phyloP scores from a whole-genome alignment of 30 jellyfish, hydroid and myxozoan genomes.

The Sanderia malayensis region DNA sequence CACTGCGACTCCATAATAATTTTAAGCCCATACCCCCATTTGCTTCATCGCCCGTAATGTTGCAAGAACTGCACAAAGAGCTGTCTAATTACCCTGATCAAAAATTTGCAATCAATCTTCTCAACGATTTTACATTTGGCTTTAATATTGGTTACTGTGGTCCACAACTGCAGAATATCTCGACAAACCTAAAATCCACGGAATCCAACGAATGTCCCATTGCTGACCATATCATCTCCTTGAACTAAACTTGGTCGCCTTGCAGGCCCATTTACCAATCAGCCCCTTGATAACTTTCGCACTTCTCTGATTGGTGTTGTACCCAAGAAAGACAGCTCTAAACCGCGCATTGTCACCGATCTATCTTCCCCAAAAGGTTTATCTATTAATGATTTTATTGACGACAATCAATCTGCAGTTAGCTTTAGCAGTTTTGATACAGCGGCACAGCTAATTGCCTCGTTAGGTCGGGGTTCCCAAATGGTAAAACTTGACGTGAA shows the following conservation, averaged over 20 bases:
- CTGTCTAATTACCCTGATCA: neutral
- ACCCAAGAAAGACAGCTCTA: constrained; percentile 2
- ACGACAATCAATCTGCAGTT: constrained; percentile 18
- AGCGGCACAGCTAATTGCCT: constrained; percentile 16
- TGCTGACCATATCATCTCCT: neutral
- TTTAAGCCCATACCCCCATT: neutral
- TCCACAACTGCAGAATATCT: neutral
- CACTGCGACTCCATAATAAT: neutral
- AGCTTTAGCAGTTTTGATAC: constrained; percentile 36
- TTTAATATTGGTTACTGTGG: neutral
- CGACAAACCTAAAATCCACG: neutral
- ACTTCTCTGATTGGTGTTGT: neutral
- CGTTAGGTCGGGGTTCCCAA: neutral
- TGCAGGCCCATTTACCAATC: constrained; percentile 23
- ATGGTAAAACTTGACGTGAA: neutral
- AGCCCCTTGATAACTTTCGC: neutral
- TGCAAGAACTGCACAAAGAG: neutral
- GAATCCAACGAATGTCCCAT: neutral
- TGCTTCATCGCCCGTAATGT: neutral
- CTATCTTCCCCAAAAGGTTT: constrained; percentile 40
- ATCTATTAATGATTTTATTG: constrained; percentile 34
- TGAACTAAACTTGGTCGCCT: constrained; percentile 8
- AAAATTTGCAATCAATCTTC: neutral
- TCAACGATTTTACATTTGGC: neutral
- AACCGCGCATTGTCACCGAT: constrained; percentile 10